Percentiles rank a stretch among this genome's conserved stretches.
phyloP scores from a whole-genome alignment of 1,140 invertebrate genomes.

The Cheumatopsyche charites region DNA sequence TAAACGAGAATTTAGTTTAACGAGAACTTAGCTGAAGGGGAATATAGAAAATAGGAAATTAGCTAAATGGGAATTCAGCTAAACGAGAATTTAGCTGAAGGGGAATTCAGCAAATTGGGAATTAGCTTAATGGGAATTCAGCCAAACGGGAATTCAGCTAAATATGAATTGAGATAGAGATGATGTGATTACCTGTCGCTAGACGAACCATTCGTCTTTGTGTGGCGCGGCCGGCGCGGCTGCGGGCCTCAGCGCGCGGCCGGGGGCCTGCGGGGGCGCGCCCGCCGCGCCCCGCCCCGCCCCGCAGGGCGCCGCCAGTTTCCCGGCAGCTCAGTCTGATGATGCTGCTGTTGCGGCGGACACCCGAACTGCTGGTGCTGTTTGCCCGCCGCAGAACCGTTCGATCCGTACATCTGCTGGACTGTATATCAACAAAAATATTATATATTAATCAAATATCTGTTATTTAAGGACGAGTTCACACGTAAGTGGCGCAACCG shows the following conservation, averaged over 20 bases:
- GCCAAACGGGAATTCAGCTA: too few species aligned
- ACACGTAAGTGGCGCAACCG: too few species aligned
- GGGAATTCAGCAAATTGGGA: too few species aligned
- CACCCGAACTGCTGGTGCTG: constrained; percentile 51
- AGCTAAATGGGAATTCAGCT: too few species aligned
- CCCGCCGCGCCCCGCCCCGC: constrained; percentile 69
- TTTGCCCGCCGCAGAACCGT: constrained; percentile 68
- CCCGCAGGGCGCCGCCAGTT: constrained; percentile 93
- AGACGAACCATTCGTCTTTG: constrained; percentile 76
- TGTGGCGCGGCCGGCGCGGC: constrained; percentile 60
- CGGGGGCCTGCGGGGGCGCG: constrained; percentile 62
- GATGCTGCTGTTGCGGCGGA: constrained; percentile 54
- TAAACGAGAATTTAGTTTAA: too few species aligned
- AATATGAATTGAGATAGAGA: not conserved
- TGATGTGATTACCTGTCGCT: constrained; percentile 61
- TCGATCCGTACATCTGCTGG: constrained; percentile 81
- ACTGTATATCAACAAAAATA: constrained; percentile 59
- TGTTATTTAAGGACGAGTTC: too few species aligned
- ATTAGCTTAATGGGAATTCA: too few species aligned
- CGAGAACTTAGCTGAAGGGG: too few species aligned
- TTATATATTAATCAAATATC: too few species aligned
- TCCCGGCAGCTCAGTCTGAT: constrained; percentile 71
- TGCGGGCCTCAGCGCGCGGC: constrained; percentile 58
- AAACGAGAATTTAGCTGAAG: too few species aligned
- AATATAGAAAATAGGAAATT: too few species aligned